A percentile compares a stretch with the other conserved stretches of the same genome.
These are phyloP conservation scores for Sinocyclocheilus grahami DNA, from an alignment of 2,113 vertebrate species.

Conservation along the genomic window DNA sequence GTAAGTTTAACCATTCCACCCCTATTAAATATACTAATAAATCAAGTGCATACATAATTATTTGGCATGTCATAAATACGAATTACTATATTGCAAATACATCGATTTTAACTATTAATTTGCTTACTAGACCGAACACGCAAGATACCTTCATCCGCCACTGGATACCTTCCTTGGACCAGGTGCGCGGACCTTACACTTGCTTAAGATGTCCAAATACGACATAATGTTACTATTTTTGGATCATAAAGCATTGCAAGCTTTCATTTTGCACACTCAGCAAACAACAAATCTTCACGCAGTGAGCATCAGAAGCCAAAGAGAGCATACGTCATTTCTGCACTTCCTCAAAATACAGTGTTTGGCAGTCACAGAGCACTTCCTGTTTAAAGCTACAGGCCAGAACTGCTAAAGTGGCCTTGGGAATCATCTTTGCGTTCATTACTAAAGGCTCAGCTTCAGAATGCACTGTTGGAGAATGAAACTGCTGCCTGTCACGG, in stretches of 20 bases:
- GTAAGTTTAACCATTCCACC: too few species aligned
- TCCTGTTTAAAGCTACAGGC: conserved; percentile 13
- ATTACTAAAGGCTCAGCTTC: conserved; percentile 31
- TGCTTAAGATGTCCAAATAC: not conserved
- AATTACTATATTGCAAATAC: not conserved
- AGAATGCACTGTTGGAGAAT: conserved; percentile 16
- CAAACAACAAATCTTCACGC: conserved; percentile 30
- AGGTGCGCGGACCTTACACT: too few species aligned
- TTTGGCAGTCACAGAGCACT: not conserved
- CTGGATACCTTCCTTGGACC: too few species aligned
- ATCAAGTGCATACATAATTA: too few species aligned
- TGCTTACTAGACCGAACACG: too few species aligned
- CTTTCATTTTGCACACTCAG: conserved; percentile 14
- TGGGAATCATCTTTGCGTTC: conserved; percentile 12
- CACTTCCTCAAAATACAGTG: conserved; percentile 7
- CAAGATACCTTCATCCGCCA: too few species aligned
- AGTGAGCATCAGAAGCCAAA: conserved; percentile 30
- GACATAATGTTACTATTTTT: not conserved
- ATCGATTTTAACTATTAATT: not conserved
- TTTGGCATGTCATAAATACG: too few species aligned
- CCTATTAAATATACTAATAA: too few species aligned
- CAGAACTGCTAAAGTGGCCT: not conserved
- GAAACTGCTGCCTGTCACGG: conserved; percentile 25
- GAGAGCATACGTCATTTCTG: not conserved
- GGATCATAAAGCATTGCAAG: not conserved